phyloP scores from a whole-genome alignment of 1,140 invertebrate species.

The Frieseomelitta varia region DNA sequence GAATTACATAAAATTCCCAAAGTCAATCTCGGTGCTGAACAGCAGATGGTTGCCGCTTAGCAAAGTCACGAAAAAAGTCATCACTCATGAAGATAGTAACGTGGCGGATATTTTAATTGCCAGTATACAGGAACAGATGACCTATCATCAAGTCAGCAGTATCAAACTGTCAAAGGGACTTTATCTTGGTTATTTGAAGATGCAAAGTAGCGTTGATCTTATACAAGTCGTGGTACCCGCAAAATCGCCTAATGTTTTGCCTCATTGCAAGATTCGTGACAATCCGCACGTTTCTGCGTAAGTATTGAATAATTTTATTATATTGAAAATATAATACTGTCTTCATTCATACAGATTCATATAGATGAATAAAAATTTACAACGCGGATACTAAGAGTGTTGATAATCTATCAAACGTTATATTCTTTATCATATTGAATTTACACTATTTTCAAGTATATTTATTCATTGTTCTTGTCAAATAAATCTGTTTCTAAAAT shows the following conservation, averaged over 20 bases:
- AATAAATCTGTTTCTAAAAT: too few relatives aligned
- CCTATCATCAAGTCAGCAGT: slow-evolving; percentile 94
- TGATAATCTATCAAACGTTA: too few relatives aligned
- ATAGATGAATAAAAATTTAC: too few relatives aligned
- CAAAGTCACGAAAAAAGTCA: slow-evolving; percentile 86
- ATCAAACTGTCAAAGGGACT: slow-evolving; percentile 92
- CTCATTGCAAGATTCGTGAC: slow-evolving; percentile 94
- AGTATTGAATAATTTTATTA: slow-evolving; percentile 75
- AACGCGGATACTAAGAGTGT: too few relatives aligned
- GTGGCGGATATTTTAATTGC: slow-evolving; percentile 92
- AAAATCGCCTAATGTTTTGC: slow-evolving; percentile 95
- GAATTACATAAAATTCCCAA: slow-evolving; percentile 91
- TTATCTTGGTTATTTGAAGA: slow-evolving; percentile 97
- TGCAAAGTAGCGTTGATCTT: slow-evolving; percentile 96
- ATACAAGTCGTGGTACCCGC: slow-evolving; percentile 96
- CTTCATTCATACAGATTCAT: background rate
- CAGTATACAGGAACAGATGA: slow-evolving; percentile 94
- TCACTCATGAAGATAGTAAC: slow-evolving; percentile 87
- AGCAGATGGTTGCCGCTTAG: slow-evolving; percentile 94
- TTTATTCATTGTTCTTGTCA: too few relatives aligned
- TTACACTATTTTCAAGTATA: too few relatives aligned
- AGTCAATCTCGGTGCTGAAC: slow-evolving; percentile 92
- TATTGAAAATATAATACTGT: background rate
- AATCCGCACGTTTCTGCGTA: slow-evolving; percentile 97
- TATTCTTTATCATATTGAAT: too few relatives aligned